These are phyloP conservation scores for Ophioderma brevispina DNA, from an alignment of 35 echinoderm and acorn worm species.

Conservation along the genomic window DNA sequence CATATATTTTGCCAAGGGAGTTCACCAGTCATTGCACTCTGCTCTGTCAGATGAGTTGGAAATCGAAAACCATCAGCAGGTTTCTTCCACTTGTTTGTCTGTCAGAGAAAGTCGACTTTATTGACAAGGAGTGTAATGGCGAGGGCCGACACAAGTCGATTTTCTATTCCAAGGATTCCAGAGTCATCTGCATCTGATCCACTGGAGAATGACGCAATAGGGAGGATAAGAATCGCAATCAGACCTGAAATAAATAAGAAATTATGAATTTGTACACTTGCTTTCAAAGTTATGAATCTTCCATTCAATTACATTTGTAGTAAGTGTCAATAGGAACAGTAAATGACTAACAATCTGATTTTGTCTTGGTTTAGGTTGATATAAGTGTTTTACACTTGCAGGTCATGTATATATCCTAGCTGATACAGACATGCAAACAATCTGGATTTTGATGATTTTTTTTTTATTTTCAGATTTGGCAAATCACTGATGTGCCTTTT, in stretches of 20 bases:
- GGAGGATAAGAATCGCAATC: background rate
- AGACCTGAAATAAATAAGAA: background rate
- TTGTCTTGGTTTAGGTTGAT: too few relatives aligned
- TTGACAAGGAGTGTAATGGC: background rate
- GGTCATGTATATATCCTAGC: too few relatives aligned
- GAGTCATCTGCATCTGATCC: background rate
- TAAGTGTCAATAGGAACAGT: too few relatives aligned
- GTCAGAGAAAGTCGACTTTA: background rate
- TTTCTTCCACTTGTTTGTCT: background rate
- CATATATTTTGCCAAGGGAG: background rate
- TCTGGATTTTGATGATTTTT: too few relatives aligned
- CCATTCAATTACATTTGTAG: too few relatives aligned
- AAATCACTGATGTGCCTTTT: too few relatives aligned
- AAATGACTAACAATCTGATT: too few relatives aligned
- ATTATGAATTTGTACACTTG: too few relatives aligned
- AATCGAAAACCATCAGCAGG: background rate
- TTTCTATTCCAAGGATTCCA: background rate
- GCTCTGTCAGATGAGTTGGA: background rate
- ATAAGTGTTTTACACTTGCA: too few relatives aligned
- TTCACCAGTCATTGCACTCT: background rate
- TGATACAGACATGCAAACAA: too few relatives aligned
- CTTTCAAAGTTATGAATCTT: too few relatives aligned
- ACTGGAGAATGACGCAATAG: background rate
- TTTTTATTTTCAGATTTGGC: too few relatives aligned
- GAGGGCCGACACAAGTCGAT: background rate